Evolutionary conservation across 2,888 invertebrate species (phyloP), one percentile per base, ranked within the genome.

Genomic region (Cerastoderma edule): DNA sequence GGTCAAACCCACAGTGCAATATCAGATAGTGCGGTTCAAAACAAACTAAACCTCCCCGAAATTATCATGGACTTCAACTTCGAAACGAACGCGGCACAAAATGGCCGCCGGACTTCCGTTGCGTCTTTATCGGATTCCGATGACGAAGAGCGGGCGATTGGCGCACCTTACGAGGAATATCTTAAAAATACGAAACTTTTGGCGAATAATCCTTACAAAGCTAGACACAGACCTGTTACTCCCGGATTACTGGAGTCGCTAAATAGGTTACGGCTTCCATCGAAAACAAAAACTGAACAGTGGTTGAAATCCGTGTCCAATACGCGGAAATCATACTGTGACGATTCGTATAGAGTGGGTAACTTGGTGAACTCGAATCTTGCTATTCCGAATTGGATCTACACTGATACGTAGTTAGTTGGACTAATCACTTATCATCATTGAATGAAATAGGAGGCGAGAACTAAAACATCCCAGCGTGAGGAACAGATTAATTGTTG

Each of bases 221-320:
- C 70, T 8, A 63, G 67, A 46, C 69, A 85, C 39, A 64, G 85
- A 64, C 85, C 85, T 0, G 77, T 85, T 2, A 85, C 85, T 0
- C 85, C 85, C 0, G 84, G 84, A 10, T 67, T 85, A n/a, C 69
- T 85, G 35, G 84, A 85, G 10, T 80, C 83, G 27, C 35, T 85
- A 19, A 83, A 80, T 56, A 82, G 79, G 65, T 64, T 78, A 16
- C 78, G 68, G 70, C 24, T 83, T 10, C 76, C 84, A 27, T 78
- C 83, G 19, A 76, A 79, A 69, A 68, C 74, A n/a, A 75, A 80
- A 60, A 85, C 84, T 4, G 83, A 84, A 32, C 83, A 84, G 46
- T 85, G 85, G 85, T 24, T 85, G 5, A 72, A 63, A n/a, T 69
- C 76, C 16, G 60, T 80, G 19, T 80, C 54, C 28, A 72, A 22